Evolutionary conservation across 2,888 invertebrate genomes (phyloP), one percentile per base, ranked within the genome.

Genomic region (Heliconius erato): DNA sequence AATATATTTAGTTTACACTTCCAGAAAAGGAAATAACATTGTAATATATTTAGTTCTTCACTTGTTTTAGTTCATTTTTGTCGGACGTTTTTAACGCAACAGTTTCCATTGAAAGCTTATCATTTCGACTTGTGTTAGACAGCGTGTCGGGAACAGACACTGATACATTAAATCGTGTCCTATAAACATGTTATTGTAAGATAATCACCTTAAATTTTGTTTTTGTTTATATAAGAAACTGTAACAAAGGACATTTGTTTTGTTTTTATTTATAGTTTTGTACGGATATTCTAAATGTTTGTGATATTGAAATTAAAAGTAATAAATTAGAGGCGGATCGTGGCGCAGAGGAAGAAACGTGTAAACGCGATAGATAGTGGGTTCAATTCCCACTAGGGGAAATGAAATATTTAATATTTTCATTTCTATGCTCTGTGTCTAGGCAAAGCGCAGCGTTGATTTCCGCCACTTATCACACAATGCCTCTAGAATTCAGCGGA

Each of bases 121-220:
- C 68, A 68, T 78, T 59, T 76, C 74, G 74, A 63, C 35, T 74
- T 78, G 40, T 63, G 44, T 40, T 28, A 78, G 78, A 78, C 65
- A 68, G 44, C 65, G 65, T 23, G 67, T 78, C 78, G 78, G 28
- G 44, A 49, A 49, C 44, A 68, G 78, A 78, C 78, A 68, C 4
- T 68, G 78, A 78, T 78, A 78, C 44, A 78, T 78, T 78, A 19
- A 49, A 78, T 63, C 63, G 76, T 35, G 14, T 35, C 35, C 35
- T 63, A 63, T 63, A 74, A 63, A 35, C 71, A 49, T 72, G 44
- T 40, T 35, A 76, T 76, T 76, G 76, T 76, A 76, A 76, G 63
- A 3, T n/a, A 63, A n/a, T 26, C 16, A 6, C 16, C 19, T 26
- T n/a, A n/a, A n/a, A n/a, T n/a, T n/a, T n/a, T 63, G 44, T 44